Evolutionary conservation across 2,888 invertebrate species (phyloP), one percentile per base, ranked within the genome.

Genomic region (Atrina japonica): DNA sequence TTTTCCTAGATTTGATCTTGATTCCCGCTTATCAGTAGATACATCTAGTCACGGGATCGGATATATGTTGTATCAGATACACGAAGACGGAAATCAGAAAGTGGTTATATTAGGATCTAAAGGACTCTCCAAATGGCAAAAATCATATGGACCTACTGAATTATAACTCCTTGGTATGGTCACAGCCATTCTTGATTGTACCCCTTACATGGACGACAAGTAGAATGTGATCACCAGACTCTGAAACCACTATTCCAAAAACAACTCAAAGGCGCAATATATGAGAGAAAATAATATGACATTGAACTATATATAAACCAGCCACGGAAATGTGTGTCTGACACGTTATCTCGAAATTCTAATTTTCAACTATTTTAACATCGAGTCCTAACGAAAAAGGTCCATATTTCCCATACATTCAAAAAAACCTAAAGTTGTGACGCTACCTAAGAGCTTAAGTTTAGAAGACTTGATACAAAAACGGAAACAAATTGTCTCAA

Each of bases 221-320:
- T 66, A 35, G 66, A 70, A 23, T 70, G 70, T 18, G 70, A 70
- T 30, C 58, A 64, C 40, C 52, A 70, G 27, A 64, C 64, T 11
- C 52, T 65, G 14, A 56, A 64, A 23, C 59, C 65, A 3, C 14
- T 64, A 40, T 70, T 68, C 35, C 69, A 71, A 41, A 74, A 71
- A 59, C 50, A 61, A 50, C 16, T 61, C 0, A 27, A 35, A 50
- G 50, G 50, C 18, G 68, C 66, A 1, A 73, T 77, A 9, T 75
- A 77, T 59, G 75, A 77, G 18, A 41, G 76, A 7, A 70, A 76
- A 25, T 66, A 74, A 35, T 73, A 71, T 64, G 69, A 73, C 41
- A 45, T 66, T 47, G 66, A 73, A 5, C 68, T 66, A 30, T 41
- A 30, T 74, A 59, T 41, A 77, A 75, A 52, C 61, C 72, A 18